Conservation (phyloP, 2,797 vertebrate genomes). For the Tachyglossus aculeatus region DNA sequence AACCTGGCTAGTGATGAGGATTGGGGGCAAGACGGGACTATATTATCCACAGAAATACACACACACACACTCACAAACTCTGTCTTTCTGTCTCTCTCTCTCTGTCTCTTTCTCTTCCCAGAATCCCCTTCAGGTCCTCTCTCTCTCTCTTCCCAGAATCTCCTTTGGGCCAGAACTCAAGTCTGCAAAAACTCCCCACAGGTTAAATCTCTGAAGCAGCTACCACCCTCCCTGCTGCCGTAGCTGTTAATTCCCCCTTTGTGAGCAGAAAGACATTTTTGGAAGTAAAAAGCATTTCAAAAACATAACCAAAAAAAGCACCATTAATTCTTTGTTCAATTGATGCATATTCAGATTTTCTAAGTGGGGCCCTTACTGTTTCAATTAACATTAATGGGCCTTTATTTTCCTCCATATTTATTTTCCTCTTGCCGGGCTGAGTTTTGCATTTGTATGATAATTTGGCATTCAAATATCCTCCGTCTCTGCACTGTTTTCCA, state of each 20-base stretch:
- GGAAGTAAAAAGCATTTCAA: constrained; percentile 24
- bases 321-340: constrained; percentile 40
- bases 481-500: not conserved
- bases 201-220: not conserved
- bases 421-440: constrained; percentile 23
- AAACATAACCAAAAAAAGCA: not conserved
- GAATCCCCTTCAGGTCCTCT: not conserved
- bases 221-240: not conserved
- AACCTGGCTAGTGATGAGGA: no score
- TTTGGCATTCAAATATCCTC: constrained; percentile 21
- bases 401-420: constrained; percentile 41
- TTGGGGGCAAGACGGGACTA: no score
- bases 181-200: rapidly evolving
- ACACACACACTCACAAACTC: no score
- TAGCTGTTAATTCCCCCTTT: not conserved
- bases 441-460: constrained; percentile 44
- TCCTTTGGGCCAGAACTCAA: rapidly evolving
- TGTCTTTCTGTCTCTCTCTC: not conserved
- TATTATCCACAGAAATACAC: no score
- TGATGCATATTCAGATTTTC: constrained; percentile 48
- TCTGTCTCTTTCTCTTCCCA: no score
- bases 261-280: constrained; percentile 1
- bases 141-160: rapidly evolving
- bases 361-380: constrained; percentile 45
- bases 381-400: constrained; percentile 61